Conservation (phyloP, 2,113 vertebrate species). For the Clarias batrachus region DNA sequence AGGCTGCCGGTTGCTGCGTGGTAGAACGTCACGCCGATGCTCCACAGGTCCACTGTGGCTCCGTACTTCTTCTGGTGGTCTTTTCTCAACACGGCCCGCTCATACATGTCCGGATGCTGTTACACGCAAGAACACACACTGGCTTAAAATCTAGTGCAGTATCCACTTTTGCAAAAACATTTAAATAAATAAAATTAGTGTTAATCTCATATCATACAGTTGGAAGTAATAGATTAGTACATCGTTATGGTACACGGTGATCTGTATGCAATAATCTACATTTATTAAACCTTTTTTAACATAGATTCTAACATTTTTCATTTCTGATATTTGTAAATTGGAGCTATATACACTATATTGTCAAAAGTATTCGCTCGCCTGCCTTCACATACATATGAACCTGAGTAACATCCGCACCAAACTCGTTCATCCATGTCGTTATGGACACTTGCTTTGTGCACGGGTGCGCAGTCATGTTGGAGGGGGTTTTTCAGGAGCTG, state of each 20-base stretch:
- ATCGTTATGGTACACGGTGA: background rate
- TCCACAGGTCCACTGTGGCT: constrained; percentile 96
- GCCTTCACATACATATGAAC: too few species aligned
- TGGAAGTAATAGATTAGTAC: background rate
- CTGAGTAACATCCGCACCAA: too few species aligned
- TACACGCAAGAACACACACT: background rate
- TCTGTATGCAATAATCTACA: too few species aligned
- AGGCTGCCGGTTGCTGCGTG: constrained; percentile 94
- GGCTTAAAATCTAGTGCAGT: background rate
- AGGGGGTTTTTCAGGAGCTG: too few species aligned
- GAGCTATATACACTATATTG: too few species aligned
- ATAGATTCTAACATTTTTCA: background rate
- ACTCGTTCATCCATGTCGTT: too few species aligned
- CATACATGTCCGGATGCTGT: constrained; percentile 97
- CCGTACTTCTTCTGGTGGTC: constrained; percentile 98
- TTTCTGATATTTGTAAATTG: background rate
- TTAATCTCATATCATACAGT: background rate
- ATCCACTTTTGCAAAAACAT: background rate
- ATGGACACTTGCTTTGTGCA: too few species aligned
- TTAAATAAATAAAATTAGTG: background rate
- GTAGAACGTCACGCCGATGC: constrained; percentile 96
- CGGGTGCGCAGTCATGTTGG: too few species aligned
- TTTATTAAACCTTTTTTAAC: too few species aligned
- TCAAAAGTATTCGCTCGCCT: too few species aligned
- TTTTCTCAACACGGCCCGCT: constrained; percentile 92